These are phyloP conservation scores for Megaleporinus macrocephalus DNA, from an alignment of 2,113 vertebrate genomes.

Conservation along the genomic window DNA sequence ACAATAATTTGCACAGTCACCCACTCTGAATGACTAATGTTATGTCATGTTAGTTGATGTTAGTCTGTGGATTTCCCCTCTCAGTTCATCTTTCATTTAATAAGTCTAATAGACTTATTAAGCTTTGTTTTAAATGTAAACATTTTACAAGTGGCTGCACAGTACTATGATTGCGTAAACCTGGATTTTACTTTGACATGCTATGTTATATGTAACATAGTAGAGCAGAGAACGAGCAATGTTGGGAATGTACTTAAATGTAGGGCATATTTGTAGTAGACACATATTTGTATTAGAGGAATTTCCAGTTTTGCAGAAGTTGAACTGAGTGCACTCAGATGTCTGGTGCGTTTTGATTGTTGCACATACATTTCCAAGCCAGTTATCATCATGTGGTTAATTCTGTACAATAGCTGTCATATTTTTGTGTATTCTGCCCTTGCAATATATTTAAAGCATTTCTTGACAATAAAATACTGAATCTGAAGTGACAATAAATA, in stretches of 20 bases:
- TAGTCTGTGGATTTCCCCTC: no score
- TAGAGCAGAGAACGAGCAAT: neutral
- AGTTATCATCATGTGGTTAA: neutral
- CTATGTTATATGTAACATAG: no score
- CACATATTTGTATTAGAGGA: neutral
- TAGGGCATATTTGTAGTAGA: neutral
- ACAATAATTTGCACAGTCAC: no score
- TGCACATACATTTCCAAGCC: neutral
- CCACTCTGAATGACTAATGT: no score
- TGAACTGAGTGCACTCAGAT: constrained; percentile 2
- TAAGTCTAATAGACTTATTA: neutral
- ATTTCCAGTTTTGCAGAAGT: neutral
- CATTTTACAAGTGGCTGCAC: neutral
- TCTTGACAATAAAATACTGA: no score
- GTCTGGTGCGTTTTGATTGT: neutral
- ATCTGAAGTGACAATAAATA: no score
- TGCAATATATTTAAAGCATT: no score
- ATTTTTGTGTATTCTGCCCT: neutral
- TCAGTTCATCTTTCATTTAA: no score
- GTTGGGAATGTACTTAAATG: neutral
- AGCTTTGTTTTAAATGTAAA: neutral
- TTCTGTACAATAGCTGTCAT: neutral
- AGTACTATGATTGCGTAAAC: no score
- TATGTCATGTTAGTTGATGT: no score
- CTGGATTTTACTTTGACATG: neutral